Evolutionary conservation across 2,888 invertebrate species (phyloP).

Genomic region (Diaprepes abbreviatus): DNA sequence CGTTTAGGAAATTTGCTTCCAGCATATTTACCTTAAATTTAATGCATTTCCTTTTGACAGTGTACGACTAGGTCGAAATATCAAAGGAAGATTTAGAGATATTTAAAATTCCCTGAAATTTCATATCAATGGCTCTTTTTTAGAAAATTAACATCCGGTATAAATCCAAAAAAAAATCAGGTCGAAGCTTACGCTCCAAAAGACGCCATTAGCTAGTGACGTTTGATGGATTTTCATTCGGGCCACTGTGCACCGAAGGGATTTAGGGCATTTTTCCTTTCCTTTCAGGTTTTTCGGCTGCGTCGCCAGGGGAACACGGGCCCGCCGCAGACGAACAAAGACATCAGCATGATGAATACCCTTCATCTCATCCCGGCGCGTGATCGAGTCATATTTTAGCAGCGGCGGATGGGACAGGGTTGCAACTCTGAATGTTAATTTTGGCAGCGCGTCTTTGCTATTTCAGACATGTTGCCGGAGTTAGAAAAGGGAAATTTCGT

Average conservation of each 20-base stretch:
- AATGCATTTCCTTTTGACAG: no score
- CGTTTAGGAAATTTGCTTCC: no score
- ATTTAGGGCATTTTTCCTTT: constrained; percentile 64
- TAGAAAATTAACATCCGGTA: no score
- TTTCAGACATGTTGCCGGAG: constrained; percentile 60
- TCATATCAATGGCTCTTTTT: no score
- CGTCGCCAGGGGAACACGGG: constrained; percentile 53
- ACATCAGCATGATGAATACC: constrained; percentile 70
- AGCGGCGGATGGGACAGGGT: constrained; percentile 46
- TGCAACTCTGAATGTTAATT: constrained; percentile 68
- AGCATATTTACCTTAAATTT: no score
- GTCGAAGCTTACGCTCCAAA: constrained; percentile 53
- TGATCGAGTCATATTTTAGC: constrained; percentile 70
- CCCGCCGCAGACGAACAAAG: constrained; percentile 68
- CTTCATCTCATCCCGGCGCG: constrained; percentile 70
- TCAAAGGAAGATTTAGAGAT: no score
- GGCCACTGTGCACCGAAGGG: constrained; percentile 64
- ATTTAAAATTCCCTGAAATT: no score
- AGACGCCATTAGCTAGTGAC: constrained; percentile 66
- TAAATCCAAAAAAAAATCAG: constrained; percentile 18
- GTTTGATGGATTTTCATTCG: constrained; percentile 65
- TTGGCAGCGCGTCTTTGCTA: constrained; percentile 63
- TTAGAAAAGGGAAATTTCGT: constrained; percentile 56
- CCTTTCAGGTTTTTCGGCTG: constrained; percentile 46
- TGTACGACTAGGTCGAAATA: no score